Base-by-base conservation (phyloP, 2,797 vertebrate species). In the Sebastes oblongus region DNA sequence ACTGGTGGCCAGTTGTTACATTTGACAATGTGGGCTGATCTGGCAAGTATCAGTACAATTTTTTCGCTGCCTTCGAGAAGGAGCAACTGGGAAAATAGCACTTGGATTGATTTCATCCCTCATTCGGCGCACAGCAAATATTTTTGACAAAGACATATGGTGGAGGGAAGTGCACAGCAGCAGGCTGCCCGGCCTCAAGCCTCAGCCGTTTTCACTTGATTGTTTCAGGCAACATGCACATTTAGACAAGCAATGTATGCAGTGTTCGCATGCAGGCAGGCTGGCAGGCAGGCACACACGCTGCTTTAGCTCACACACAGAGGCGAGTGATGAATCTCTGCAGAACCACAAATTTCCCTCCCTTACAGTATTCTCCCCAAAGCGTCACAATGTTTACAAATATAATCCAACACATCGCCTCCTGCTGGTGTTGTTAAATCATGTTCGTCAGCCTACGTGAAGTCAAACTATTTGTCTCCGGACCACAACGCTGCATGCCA, bases 91-190 rank as follows among this genome's bases (percentile, higher is more conserved):
- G 85, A 80, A 88, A 90, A 89, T 46, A 87, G 78, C 86, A 81
- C 78, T 92, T 90, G 90, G 91, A 94, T 88, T 91, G 92, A 92
- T 93, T 92, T 92, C 90, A 88, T 92, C 86, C 89, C 86, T 91
- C 86, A 88, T 85, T 90, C 71, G 20, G 83, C 12, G 77, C 86
- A 83, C 77, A 65, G 86, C 89, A 89, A 93, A 93, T 88, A 92
- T 91, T 91, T 93, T 74, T 92, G 90, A 92, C 92, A 92, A 91
- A 94, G 93, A 94, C 93, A 93, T 93, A 93, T 92, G 93, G 91
- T 56, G 84, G 68, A 77, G 91, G 89, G 90, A 80, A 88, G 85
- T 86, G 89, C 84, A 81, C 67, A 92, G 86, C 89, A 92, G 94
- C 92, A 88, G 90, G 92, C 86, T 78, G 89, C 76, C 73, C 74